phyloP scores from a whole-genome alignment of 2,888 invertebrate genomes.

The Watsonalla binaria region DNA sequence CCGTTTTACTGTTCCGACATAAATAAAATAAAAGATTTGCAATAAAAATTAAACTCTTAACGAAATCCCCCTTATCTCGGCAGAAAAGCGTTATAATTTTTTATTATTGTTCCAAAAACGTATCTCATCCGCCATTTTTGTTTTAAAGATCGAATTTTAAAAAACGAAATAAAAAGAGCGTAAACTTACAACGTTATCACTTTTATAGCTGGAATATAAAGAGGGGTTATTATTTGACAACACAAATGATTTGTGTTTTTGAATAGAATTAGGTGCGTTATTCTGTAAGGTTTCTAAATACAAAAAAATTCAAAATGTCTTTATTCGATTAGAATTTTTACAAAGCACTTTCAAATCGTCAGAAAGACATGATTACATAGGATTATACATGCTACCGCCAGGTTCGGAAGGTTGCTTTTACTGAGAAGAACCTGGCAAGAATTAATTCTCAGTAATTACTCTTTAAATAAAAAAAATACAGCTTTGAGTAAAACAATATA shows the following conservation, averaged over 20 bases:
- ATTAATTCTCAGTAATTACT: too few species aligned
- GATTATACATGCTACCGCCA: too few species aligned
- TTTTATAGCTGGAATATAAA: conserved; percentile 36
- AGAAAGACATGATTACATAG: too few species aligned
- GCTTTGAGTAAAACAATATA: too few species aligned
- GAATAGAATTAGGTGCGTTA: too few species aligned
- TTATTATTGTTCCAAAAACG: conserved; percentile 59
- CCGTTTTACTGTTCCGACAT: conserved; percentile 59
- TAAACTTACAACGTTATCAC: conserved; percentile 35
- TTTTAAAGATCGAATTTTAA: conserved; percentile 58
- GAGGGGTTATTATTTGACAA: conserved; percentile 10
- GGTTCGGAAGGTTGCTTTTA: too few species aligned
- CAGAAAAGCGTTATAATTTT: conserved; percentile 57
- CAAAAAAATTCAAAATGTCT: too few species aligned
- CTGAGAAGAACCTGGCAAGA: too few species aligned
- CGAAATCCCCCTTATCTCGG: conserved; percentile 54
- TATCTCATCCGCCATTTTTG: conserved; percentile 53
- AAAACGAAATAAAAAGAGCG: conserved; percentile 49
- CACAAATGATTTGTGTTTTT: not conserved
- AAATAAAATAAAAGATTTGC: conserved; percentile 69
- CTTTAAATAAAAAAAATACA: too few species aligned
- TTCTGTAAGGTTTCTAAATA: too few species aligned
- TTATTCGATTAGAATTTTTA: too few species aligned
- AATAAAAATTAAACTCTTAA: conserved; percentile 74
- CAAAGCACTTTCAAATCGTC: too few species aligned